Percentiles rank a stretch among this genome's conserved stretches.
phyloP scores from a whole-genome alignment of 2,797 vertebrate species.

The Lates japonicus region DNA sequence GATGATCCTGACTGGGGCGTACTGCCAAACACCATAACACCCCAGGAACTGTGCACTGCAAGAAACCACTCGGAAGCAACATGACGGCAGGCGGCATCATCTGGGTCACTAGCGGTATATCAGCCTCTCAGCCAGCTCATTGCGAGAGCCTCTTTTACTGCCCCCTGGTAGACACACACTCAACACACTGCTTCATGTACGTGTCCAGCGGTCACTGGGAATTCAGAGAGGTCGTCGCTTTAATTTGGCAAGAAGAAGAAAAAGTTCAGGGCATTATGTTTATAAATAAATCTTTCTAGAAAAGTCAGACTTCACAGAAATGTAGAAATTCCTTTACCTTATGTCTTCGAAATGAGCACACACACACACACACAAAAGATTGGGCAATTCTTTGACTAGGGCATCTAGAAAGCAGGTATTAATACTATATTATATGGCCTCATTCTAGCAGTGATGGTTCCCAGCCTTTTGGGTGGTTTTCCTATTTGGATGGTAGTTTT shows the following conservation, averaged over 20 bases:
- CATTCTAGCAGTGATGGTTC: too few relatives aligned
- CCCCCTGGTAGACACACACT: constrained; percentile 50
- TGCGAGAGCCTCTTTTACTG: constrained; percentile 17
- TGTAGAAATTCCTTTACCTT: too few relatives aligned
- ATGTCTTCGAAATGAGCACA: too few relatives aligned
- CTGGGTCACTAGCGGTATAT: constrained; percentile 54
- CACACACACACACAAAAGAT: too few relatives aligned
- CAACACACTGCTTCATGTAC: not conserved
- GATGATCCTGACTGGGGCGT: not conserved
- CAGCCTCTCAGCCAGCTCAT: not conserved
- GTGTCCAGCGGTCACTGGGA: not conserved
- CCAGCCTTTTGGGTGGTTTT: too few relatives aligned
- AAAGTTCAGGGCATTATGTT: too few relatives aligned
- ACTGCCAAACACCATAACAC: constrained; percentile 26
- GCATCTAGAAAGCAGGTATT: not conserved
- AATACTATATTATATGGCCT: too few relatives aligned
- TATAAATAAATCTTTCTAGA: too few relatives aligned
- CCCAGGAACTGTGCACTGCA: constrained; percentile 10
- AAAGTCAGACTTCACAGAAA: too few relatives aligned
- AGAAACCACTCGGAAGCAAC: not conserved
- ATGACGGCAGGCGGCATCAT: constrained; percentile 32
- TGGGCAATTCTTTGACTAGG: too few relatives aligned
- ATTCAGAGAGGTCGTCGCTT: not conserved
- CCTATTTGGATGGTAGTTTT: too few relatives aligned
- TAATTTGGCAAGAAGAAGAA: not conserved